Percentiles rank a stretch among this genome's conserved stretches.
Conservation (phyloP, 2,113 vertebrate species). For the Myotis davidii region DNA sequence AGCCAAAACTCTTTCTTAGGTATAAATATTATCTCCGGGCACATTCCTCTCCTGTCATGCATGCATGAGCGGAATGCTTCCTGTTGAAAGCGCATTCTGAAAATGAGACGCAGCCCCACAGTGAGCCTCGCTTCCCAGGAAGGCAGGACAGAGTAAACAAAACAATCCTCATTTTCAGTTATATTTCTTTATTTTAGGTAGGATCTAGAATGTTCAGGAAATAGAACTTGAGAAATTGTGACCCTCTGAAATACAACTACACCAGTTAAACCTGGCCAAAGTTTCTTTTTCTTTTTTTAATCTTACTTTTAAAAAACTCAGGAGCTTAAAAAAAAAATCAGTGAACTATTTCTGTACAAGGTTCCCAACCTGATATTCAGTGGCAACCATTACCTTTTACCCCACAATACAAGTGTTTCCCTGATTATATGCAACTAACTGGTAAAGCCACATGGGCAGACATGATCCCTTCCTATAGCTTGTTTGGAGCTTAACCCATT, state of each 20-base stretch:
- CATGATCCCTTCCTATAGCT: not conserved
- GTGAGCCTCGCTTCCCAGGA: constrained; percentile 23
- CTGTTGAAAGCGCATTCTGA: constrained; percentile 61
- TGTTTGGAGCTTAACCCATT: not conserved
- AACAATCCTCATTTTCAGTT: constrained; percentile 51
- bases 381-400: not conserved
- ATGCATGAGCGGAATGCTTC: constrained; percentile 60
- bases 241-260: constrained; percentile 23
- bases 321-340: not conserved
- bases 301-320: constrained; percentile 26
- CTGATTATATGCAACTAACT: not conserved
- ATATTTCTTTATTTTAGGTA: constrained; percentile 36
- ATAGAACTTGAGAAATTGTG: constrained; percentile 41
- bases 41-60: constrained; percentile 65
- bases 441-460: not conserved
- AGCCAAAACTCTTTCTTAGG: constrained; percentile 54
- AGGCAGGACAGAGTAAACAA: constrained; percentile 54
- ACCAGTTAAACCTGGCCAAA: constrained; percentile 9
- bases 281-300: not conserved
- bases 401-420: not conserved
- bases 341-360: constrained; percentile 17
- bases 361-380: not conserved
- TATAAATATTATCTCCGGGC: constrained; percentile 61
- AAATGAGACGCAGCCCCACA: constrained; percentile 30
- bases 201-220: constrained; percentile 15